Percentiles rank a stretch among this genome's conserved stretches.
phyloP scores from a whole-genome alignment of 2,888 invertebrate species.

The Invenusta paracnida region DNA sequence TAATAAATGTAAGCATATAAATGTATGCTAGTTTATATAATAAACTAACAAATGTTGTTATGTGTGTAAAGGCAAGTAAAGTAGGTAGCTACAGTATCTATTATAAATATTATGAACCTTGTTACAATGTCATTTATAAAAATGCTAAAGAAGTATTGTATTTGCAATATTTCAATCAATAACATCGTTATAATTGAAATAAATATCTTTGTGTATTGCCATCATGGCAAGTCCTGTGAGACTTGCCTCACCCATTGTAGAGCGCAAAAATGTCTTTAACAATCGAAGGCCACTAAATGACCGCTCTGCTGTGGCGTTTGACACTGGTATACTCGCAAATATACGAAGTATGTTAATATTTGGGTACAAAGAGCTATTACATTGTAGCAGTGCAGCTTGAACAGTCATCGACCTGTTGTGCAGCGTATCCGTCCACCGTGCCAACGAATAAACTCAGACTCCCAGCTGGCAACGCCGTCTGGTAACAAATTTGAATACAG shows the following conservation, averaged over 20 bases:
- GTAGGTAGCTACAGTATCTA: not conserved
- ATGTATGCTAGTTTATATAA: not conserved
- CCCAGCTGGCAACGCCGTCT: constrained; percentile 12
- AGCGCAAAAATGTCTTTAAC: constrained; percentile 1
- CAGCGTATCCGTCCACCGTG: not conserved
- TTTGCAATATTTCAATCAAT: not conserved
- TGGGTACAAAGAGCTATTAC: constrained; percentile 5
- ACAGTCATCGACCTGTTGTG: constrained; percentile 6
- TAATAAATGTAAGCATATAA: not conserved
- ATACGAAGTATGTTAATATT: not conserved
- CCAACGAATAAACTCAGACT: constrained; percentile 18
- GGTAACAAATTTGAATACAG: constrained; percentile 22
- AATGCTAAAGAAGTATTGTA: not conserved
- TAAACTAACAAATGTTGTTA: not conserved
- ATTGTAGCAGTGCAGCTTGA: constrained; percentile 27
- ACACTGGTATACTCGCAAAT: constrained; percentile 1
- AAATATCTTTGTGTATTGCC: constrained; percentile 23
- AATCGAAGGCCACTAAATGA: not conserved
- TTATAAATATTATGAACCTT: not conserved
- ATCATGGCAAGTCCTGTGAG: constrained; percentile 15
- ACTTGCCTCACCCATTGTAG: constrained; percentile 10
- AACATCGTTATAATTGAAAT: not conserved
- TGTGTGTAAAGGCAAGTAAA: not conserved
- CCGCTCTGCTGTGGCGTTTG: constrained; percentile 22
- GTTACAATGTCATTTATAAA: not conserved